A percentile compares a stretch with the other conserved stretches of the same genome.
Conservation (phyloP, 2,797 vertebrate species). For the Phataginus tricuspis region DNA sequence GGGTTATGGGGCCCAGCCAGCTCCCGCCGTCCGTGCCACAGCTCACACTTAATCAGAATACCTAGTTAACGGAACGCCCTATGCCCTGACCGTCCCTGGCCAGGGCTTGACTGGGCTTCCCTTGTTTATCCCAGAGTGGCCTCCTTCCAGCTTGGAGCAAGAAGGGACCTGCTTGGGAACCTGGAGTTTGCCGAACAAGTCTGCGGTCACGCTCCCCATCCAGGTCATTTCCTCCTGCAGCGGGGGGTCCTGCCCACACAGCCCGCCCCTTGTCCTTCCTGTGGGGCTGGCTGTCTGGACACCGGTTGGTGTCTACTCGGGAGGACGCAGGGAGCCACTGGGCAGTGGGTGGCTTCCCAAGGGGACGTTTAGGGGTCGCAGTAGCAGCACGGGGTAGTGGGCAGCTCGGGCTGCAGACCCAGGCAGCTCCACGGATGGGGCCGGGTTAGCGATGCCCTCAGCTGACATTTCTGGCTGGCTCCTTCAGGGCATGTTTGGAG, state of each 20-base stretch:
- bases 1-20: fast-evolving
- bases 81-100: neutral
- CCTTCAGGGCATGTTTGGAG: fast-evolving
- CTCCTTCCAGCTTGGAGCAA: neutral
- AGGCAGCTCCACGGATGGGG: neutral
- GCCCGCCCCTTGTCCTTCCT: neutral
- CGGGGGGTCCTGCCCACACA: neutral
- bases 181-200: neutral
- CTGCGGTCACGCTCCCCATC: neutral
- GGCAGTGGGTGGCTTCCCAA: neutral
- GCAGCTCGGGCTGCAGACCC: neutral
- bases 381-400: fast-evolving
- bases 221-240: constrained; percentile 22
- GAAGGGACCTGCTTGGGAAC: neutral
- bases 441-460: fast-evolving
- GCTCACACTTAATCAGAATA: neutral
- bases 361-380: neutral
- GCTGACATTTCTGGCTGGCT: neutral
- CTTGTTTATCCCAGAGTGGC: neutral
- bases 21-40: neutral
- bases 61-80: neutral
- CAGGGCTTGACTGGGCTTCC: neutral
- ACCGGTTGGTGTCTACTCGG: neutral
- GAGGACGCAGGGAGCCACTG: neutral
- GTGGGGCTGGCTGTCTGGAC: neutral